phyloP scores from a whole-genome alignment of 2,113 vertebrate species.

The Daphoenositta chrysoptera region DNA sequence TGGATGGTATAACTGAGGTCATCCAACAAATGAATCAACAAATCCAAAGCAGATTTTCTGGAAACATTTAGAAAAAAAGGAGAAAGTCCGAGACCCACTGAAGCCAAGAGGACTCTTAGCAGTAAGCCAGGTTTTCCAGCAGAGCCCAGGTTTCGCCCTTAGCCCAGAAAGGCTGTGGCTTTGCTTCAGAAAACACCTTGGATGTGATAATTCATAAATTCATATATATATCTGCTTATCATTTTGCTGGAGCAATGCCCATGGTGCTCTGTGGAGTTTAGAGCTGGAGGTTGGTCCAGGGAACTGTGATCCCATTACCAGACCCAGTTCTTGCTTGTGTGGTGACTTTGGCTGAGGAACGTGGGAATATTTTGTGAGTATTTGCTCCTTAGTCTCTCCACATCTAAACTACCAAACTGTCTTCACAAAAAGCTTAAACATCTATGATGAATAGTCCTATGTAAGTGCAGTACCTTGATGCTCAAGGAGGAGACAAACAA shows the following conservation, averaged over 20 bases:
- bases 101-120: not conserved
- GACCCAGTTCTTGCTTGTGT: not conserved
- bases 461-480: not conserved
- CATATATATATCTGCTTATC: not conserved
- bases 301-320: not conserved
- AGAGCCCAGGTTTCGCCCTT: not conserved
- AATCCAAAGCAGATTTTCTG: conserved; percentile 30
- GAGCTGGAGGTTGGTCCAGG: not conserved
- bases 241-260: not conserved
- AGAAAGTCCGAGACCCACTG: not conserved
- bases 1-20: conserved; percentile 8
- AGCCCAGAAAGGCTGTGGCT: not conserved
- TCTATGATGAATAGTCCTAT: not conserved
- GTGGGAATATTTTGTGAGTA: not conserved
- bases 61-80: not conserved
- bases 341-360: not conserved
- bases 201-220: not conserved
- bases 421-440: not conserved
- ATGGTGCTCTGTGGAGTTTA: not conserved
- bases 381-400: not conserved
- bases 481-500: not conserved
- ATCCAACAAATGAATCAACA: not conserved
- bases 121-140: not conserved
- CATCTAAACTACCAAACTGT: not conserved
- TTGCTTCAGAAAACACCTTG: not conserved